Base-by-base conservation (phyloP, 2,888 invertebrate genomes). In the Synanthedon vespiformis region DNA sequence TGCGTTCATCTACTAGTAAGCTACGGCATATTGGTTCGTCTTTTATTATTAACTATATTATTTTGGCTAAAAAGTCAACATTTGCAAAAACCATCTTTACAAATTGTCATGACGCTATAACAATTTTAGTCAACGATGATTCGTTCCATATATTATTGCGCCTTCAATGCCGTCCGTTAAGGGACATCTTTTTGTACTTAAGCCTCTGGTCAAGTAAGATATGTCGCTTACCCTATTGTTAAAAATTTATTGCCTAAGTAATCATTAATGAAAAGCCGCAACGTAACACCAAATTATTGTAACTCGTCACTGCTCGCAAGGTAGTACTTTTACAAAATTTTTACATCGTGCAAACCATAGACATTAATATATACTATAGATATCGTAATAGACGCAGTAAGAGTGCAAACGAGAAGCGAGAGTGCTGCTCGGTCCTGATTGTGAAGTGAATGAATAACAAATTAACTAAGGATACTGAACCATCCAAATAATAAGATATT, bases 21-120 rank as follows among this genome's bases (percentile, higher is more conserved):
- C 87, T 86, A 86, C 80, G 80, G 85, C 85, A 73, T 79, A 86
- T 87, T 86, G 86, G 87, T 86, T 87, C 86, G 80, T 87, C 84
- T 73, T 86, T 81, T 75, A 81, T 80, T 83, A 82, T 14, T 48
- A 50, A 61, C 81, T 84, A 85, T 82, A 82, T 34, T 34, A 34
- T 82, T 85, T 85, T 86, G 84, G 85, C 85, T 86, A 86, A 83
- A 84, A 86, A 83, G 82, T 86, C 80, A 87, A 87, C 84, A 83
- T 80, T 86, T 84, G 83, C 85, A 85, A 85, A 34, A 86, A 83
- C 79, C 76, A 65, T 73, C 77, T 79, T 85, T 74, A 84, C 84
- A 86, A 85, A 84, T 82, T 81, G 81, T 85, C 80, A 83, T 79
- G 85, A 81, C 77, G 80, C 80, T 83, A 80, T 83, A 82, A 82